phyloP scores from a whole-genome alignment of 1,140 invertebrate genomes.

The Solenopsis invicta region DNA sequence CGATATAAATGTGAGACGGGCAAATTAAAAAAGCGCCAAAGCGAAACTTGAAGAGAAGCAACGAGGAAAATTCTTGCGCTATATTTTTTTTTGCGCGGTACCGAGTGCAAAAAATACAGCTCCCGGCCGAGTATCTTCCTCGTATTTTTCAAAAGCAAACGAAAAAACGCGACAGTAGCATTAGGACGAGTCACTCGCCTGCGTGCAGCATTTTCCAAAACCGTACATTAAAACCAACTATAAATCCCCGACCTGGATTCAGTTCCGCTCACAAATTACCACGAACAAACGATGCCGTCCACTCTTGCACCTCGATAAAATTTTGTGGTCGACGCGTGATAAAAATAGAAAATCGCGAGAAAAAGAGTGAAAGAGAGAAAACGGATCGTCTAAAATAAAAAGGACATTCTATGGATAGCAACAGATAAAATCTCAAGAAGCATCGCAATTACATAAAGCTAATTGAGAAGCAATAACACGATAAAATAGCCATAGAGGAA shows the following conservation, averaged over 20 bases:
- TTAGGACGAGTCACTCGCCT: constrained; percentile 56
- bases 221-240: constrained; percentile 58
- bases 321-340: constrained; percentile 41
- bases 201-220: constrained; percentile 62
- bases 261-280: constrained; percentile 57
- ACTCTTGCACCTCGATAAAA: constrained; percentile 49
- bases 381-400: constrained; percentile 16
- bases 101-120: too few relatives aligned
- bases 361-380: background rate
- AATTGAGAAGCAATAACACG: background rate
- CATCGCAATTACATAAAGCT: background rate
- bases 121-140: constrained; percentile 24
- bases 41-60: constrained; percentile 30
- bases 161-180: constrained; percentile 43
- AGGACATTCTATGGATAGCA: background rate
- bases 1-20: constrained; percentile 34
- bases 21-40: constrained; percentile 51
- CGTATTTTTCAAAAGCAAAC: constrained; percentile 52
- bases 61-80: constrained; percentile 34
- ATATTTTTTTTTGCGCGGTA: constrained; percentile 32
- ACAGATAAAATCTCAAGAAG: background rate
- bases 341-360: constrained; percentile 18
- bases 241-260: constrained; percentile 58
- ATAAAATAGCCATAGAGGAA: too few relatives aligned
- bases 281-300: constrained; percentile 54